Evolutionary conservation across 2,113 vertebrate species (phyloP).

Genomic region (Bagarius yarrelli): DNA sequence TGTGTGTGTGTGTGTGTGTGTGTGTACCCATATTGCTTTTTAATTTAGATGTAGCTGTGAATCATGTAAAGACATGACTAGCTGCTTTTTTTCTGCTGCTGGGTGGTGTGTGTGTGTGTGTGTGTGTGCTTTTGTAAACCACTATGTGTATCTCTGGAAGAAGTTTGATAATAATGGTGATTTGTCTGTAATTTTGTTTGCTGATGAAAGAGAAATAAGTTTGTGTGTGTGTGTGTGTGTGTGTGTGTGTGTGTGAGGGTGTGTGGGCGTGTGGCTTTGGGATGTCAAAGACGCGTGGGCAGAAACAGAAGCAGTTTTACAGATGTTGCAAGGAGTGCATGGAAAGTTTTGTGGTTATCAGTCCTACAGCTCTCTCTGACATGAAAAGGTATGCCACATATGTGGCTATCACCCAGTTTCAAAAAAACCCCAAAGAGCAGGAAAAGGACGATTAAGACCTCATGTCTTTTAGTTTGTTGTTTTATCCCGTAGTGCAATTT

Average conservation of each 20-base stretch:
- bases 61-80: slow-evolving; percentile 10
- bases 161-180: slow-evolving; percentile 24
- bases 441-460: slow-evolving; percentile 49
- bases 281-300: slow-evolving; percentile 65
- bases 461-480: slow-evolving; percentile 43
- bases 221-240: slow-evolving; percentile 35
- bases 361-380: slow-evolving; percentile 63
- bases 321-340: slow-evolving; percentile 82
- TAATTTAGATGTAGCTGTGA: neutral
- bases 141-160: neutral
- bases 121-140: neutral
- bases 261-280: slow-evolving; percentile 58
- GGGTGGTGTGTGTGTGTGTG: slow-evolving; percentile 7
- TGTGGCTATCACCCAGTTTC: slow-evolving; percentile 55
- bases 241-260: slow-evolving; percentile 37
- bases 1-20: neutral
- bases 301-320: slow-evolving; percentile 76
- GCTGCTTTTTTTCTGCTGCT: neutral
- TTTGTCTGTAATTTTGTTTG: slow-evolving; percentile 10
- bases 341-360: slow-evolving; percentile 82
- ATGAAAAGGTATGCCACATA: slow-evolving; percentile 67
- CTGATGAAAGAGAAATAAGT: slow-evolving; percentile 1
- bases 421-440: slow-evolving; percentile 46
- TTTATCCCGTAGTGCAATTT: slow-evolving; percentile 38
- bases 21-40: neutral